Percentiles rank a stretch among this genome's conserved stretches.
phyloP scores from a whole-genome alignment of 2,797 vertebrate species.

The Lacerta viridis region DNA sequence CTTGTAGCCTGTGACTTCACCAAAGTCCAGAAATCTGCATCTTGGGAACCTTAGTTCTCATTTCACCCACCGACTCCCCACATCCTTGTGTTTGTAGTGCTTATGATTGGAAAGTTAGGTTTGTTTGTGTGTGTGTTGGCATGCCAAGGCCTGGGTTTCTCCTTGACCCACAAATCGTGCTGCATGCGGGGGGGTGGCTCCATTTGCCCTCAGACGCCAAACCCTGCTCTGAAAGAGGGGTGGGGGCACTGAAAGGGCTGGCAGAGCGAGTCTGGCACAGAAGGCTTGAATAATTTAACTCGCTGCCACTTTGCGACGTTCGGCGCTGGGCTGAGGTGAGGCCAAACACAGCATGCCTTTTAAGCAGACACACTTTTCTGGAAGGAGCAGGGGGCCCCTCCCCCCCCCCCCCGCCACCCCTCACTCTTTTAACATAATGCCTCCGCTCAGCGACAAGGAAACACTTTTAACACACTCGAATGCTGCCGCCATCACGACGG shows the following conservation, averaged over 20 bases:
- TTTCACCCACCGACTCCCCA: too few species aligned
- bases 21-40: neutral
- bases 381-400: neutral
- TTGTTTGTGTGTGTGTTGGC: neutral
- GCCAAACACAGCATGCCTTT: constrained; percentile 3
- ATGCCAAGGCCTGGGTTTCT: neutral
- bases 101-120: too few species aligned
- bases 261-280: neutral
- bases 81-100: neutral
- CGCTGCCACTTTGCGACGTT: neutral
- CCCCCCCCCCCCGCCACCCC: neutral
- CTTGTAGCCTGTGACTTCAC: neutral
- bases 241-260: neutral
- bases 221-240: neutral
- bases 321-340: neutral
- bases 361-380: constrained; percentile 19
- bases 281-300: neutral
- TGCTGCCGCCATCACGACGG: too few species aligned
- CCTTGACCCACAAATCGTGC: neutral
- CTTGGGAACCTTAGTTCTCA: neutral
- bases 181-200: neutral
- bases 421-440: neutral
- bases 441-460: constrained; percentile 12
- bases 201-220: neutral
- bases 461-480: constrained; percentile 15